phyloP scores from a whole-genome alignment of 2,113 vertebrate species.

The Xiphorhynchus elegans region DNA sequence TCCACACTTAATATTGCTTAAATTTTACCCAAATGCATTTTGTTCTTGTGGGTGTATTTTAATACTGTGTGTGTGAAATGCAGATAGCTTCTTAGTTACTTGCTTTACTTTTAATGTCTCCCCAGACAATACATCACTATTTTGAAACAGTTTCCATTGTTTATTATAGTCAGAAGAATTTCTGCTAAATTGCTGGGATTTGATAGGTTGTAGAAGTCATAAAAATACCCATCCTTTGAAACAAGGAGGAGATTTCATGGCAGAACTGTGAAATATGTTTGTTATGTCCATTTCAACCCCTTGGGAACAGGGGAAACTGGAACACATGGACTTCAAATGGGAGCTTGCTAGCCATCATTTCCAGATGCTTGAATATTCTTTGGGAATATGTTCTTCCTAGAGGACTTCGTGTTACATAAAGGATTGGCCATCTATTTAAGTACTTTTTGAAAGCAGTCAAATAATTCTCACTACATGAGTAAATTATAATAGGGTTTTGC shows the following conservation, averaged over 20 bases:
- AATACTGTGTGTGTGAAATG: not conserved
- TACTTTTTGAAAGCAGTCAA: not conserved
- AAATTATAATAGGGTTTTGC: not conserved
- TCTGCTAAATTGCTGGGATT: not conserved
- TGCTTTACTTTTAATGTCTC: conserved; percentile 10
- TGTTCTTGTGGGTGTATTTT: conserved; percentile 46
- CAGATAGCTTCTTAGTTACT: conserved; percentile 29
- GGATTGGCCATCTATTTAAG: not conserved
- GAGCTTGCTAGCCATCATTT: not conserved
- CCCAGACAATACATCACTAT: not conserved
- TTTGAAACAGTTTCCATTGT: not conserved
- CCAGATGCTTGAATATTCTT: not conserved
- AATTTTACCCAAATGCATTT: conserved; percentile 46
- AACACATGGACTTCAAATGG: not conserved
- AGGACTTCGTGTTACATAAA: not conserved
- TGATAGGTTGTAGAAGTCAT: not conserved
- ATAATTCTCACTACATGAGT: not conserved
- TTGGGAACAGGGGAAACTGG: not conserved
- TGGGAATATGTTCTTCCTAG: not conserved
- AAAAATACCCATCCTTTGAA: not conserved
- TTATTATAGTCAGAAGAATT: not conserved
- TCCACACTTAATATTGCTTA: conserved; percentile 48
- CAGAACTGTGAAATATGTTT: not conserved
- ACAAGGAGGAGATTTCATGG: not conserved
- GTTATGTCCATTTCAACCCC: not conserved